phyloP scores from a whole-genome alignment of 1,140 invertebrate genomes.

The Carposina sasakii region DNA sequence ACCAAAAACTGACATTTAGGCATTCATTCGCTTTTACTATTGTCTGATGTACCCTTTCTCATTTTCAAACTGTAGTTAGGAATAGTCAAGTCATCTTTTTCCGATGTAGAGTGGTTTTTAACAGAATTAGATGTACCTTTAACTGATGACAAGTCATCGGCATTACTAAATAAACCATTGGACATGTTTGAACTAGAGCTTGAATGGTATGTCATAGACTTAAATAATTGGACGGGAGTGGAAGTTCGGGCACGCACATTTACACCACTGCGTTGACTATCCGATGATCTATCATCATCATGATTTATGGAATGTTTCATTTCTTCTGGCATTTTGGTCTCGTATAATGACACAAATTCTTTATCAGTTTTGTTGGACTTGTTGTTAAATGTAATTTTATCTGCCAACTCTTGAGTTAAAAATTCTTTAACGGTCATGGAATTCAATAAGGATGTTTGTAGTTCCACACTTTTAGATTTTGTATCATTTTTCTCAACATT shows the following conservation, averaged over 20 bases:
- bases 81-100: conserved; percentile 64
- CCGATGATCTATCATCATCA: conserved; percentile 31
- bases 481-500: neutral
- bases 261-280: conserved; percentile 29
- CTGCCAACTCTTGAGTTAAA: conserved; percentile 53
- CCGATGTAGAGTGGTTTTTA: conserved; percentile 59
- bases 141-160: conserved; percentile 71
- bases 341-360: conserved; percentile 56
- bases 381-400: conserved; percentile 61
- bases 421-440: conserved; percentile 65
- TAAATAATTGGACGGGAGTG: conserved; percentile 69
- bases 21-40: too few relatives aligned
- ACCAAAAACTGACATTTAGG: too few relatives aligned
- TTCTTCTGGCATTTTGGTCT: conserved; percentile 59
- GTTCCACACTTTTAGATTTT: conserved; percentile 17
- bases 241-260: conserved; percentile 66
- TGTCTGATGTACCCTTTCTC: conserved; percentile 46
- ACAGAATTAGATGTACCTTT: conserved; percentile 63
- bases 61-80: conserved; percentile 65
- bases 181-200: conserved; percentile 60
- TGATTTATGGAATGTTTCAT: conserved; percentile 35
- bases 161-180: conserved; percentile 66
- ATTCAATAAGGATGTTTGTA: conserved; percentile 50
- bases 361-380: conserved; percentile 42
- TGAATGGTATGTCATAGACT: conserved; percentile 61